These are phyloP conservation scores for Benitochromis conjunctus DNA, from an alignment of 2,113 vertebrate genomes.

Conservation along the genomic window DNA sequence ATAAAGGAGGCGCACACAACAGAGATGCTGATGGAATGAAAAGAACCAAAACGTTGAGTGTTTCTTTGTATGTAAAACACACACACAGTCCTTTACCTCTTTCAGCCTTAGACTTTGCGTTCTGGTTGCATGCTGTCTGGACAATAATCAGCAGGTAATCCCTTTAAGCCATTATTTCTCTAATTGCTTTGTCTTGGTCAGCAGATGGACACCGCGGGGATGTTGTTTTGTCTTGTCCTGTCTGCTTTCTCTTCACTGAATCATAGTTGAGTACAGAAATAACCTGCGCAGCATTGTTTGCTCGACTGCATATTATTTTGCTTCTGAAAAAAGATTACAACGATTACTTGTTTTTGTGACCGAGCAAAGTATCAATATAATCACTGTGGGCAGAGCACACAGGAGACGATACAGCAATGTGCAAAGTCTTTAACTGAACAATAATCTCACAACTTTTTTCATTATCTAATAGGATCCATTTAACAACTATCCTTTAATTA, in stretches of 20 bases:
- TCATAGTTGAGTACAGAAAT: neutral
- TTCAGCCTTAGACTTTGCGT: neutral
- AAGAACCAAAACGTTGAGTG: neutral
- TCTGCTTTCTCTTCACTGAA: neutral
- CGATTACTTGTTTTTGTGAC: neutral
- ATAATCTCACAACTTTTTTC: neutral
- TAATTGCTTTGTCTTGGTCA: constrained; percentile 26
- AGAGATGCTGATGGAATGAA: neutral
- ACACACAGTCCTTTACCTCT: neutral
- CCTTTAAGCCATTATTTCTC: constrained; percentile 21
- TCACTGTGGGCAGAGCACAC: neutral
- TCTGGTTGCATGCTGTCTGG: neutral
- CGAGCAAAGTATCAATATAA: neutral
- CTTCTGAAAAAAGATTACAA: neutral
- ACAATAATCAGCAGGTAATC: constrained; percentile 40
- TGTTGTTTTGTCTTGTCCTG: neutral
- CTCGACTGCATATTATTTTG: neutral
- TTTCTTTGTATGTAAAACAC: neutral
- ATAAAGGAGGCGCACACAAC: neutral
- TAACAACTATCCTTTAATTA: neutral
- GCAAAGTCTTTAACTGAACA: neutral
- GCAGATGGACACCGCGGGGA: constrained; percentile 43
- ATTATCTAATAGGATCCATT: neutral
- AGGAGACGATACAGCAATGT: rapidly evolving
- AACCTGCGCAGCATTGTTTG: neutral